A percentile compares a stretch with the other conserved stretches of the same genome.
Conservation (phyloP, 2,888 invertebrate species). For the Luperina nickerlii region DNA sequence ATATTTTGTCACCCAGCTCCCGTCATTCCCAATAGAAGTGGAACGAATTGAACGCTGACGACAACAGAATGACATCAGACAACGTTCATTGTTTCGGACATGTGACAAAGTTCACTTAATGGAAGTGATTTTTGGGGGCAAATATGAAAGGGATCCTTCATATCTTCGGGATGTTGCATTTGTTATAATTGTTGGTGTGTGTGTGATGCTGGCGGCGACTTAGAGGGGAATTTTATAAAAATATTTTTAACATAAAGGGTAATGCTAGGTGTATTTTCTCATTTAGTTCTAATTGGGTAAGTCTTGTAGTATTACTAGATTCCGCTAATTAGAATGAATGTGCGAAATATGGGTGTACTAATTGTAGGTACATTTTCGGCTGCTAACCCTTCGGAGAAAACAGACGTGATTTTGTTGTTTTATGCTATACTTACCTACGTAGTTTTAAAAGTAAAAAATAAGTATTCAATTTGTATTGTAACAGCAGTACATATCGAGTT, state of each 20-base stretch:
- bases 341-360: background rate
- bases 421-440: background rate
- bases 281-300: no score
- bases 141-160: conserved; percentile 82
- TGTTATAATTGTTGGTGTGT: conserved; percentile 68
- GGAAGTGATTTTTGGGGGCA: conserved; percentile 80
- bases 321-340: background rate
- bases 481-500: background rate
- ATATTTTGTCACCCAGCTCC: conserved; percentile 11
- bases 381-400: background rate
- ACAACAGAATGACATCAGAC: conserved; percentile 52
- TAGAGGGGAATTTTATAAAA: background rate
- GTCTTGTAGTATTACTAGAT: background rate
- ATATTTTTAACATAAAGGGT: background rate
- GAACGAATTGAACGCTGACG: conserved; percentile 47
- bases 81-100: conserved; percentile 77
- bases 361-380: background rate
- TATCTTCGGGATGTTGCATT: conserved; percentile 87
- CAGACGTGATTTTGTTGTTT: background rate
- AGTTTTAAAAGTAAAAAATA: background rate
- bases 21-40: conserved; percentile 41
- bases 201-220: conserved; percentile 21
- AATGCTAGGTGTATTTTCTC: background rate
- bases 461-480: no score
- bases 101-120: conserved; percentile 82